A percentile compares a stretch with the other conserved stretches of the same genome.
These are phyloP conservation scores for Fregata magnificens DNA, from an alignment of 2,113 vertebrate genomes.

Conservation along the genomic window DNA sequence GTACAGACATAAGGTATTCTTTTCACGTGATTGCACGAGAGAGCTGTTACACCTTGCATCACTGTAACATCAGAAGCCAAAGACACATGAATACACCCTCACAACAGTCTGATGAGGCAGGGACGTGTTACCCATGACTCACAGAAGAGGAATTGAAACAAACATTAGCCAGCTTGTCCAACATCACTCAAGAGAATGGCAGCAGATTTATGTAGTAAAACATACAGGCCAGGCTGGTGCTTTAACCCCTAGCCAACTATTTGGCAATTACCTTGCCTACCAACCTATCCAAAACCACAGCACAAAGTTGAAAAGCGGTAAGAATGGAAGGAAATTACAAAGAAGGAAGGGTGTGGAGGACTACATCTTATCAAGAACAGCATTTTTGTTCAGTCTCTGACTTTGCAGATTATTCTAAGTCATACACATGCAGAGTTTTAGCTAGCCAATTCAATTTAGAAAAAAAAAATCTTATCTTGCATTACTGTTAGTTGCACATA, in stretches of 20 bases:
- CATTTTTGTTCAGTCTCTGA: background rate
- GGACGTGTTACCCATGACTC: background rate
- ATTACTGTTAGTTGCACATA: background rate
- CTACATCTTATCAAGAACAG: background rate
- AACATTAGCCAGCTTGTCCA: background rate
- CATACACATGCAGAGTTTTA: background rate
- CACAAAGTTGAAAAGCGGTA: background rate
- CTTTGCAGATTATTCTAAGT: background rate
- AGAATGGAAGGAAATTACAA: slow-evolving; percentile 52
- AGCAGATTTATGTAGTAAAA: background rate
- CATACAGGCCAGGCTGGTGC: background rate
- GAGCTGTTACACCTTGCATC: background rate
- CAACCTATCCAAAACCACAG: background rate
- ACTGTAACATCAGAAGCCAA: background rate
- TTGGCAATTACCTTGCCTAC: background rate
- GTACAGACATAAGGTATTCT: background rate
- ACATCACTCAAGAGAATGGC: background rate
- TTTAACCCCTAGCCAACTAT: background rate
- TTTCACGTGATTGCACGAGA: background rate
- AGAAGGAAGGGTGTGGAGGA: background rate
- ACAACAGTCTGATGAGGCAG: background rate
- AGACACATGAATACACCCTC: background rate
- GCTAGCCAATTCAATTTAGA: background rate
- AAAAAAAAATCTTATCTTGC: background rate
- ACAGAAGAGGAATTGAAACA: background rate